Base-by-base conservation (phyloP, 2,797 vertebrate species). In the Pelochelys cantorii region DNA sequence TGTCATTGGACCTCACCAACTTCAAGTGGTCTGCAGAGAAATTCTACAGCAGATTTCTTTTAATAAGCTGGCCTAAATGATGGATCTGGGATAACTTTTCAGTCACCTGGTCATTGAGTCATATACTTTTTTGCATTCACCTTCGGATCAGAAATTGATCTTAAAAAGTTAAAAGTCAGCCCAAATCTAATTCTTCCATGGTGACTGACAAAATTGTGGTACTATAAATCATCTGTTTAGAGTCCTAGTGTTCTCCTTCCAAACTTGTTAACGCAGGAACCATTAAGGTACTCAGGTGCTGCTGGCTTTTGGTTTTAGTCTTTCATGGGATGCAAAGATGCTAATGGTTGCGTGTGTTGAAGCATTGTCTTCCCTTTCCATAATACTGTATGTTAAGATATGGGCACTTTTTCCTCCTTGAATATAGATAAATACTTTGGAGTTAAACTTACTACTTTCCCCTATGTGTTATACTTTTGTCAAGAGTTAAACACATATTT, bases 1-100 rank as follows among this genome's bases (percentile, higher is more conserved):
- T 59, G 71, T 2, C 8, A 42, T 92, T 85, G 14, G 7, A 88
- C 62, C 81, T 1, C 48, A 87, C 90, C 17, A 82, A 82, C 23
- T 60, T 91, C 80, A 91, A 92, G 15, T 81, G 87, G n/a, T 75
- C 34, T 34, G n/a, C n/a, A 71, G 31, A 84, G 18, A 80, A 92
- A 86, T 7, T 93, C 37, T 71, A n/a, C 91, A 79, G 15, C 78
- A 4, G 12, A 89, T 94, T 88, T 5, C n/a, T 65, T 74, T 74
- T 37, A 42, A 13, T 23, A 75, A 48, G 31, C 22, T 75, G 71
- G 23, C 37, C 37, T 48, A 42, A n/a, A 18, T 34, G 15, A 68
- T 68, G 37, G 37, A 42, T 14, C 80, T 25, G 57, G 13, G 77
- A 25, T 20, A 3, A 85, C 11, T 88, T 62, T 84, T 87, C 84